Evolutionary conservation across 2,888 invertebrate species (phyloP).

Genomic region (Watsonalla binaria): DNA sequence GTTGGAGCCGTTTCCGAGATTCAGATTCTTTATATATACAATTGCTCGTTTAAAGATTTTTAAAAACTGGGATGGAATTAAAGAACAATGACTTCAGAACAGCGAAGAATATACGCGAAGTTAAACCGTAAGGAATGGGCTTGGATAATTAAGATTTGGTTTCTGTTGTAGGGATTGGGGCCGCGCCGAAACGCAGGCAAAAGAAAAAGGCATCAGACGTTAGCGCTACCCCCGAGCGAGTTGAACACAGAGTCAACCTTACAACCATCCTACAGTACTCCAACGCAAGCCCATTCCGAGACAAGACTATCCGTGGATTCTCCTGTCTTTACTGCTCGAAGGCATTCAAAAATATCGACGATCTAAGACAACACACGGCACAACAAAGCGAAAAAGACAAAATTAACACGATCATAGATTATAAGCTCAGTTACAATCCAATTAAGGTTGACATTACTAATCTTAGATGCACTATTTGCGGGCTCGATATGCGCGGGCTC

Average conservation of each 20-base stretch:
- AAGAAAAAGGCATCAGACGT: conserved; percentile 62
- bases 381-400: conserved; percentile 61
- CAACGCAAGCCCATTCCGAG: conserved; percentile 70
- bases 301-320: conserved; percentile 67
- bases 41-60: too few relatives aligned
- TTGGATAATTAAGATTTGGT: conserved; percentile 70
- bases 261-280: conserved; percentile 69
- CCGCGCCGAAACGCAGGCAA: conserved; percentile 57
- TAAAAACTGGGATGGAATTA: background rate
- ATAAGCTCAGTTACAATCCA: conserved; percentile 70
- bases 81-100: background rate
- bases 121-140: conserved; percentile 37
- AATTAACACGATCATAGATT: conserved; percentile 67
- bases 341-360: conserved; percentile 54
- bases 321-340: conserved; percentile 70
- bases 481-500: conserved; percentile 52
- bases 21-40: too few relatives aligned
- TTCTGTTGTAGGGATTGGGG: conserved; percentile 72
- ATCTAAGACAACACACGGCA: conserved; percentile 56
- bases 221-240: conserved; percentile 70
- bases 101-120: conserved; percentile 25
- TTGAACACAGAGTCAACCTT: conserved; percentile 70
- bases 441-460: conserved; percentile 69
- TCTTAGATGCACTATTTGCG: conserved; percentile 55
- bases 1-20: too few relatives aligned